Evolutionary conservation across 2,888 invertebrate genomes (phyloP), one percentile per base, ranked within the genome.

Genomic region (Apodemia hepburni): DNA sequence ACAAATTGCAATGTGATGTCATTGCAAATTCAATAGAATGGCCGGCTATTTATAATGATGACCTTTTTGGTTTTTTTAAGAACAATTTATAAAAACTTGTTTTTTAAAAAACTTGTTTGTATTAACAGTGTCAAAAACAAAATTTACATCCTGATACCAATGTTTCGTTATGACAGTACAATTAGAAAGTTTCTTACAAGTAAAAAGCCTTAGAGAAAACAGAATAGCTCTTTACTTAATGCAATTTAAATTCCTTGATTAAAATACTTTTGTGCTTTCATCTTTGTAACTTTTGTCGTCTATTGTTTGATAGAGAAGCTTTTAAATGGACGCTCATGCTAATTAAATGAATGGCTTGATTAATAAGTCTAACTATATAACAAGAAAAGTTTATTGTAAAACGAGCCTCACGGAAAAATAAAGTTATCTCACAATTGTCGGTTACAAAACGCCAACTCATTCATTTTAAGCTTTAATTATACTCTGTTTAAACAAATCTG

Each of bases 401-500:
- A 81, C 78, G 77, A 75, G 73, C 71, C 74, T 71, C 70, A 75
- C 70, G 75, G 79, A 83, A 81, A 85, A 81, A 75, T 72, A 72
- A 78, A 75, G 77, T 76, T 79, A 79, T 74, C 72, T 68, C 69
- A 73, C 67, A 78, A 77, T 81, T 76, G 76, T 73, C 71, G 78
- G 83, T 84, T 84, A 83, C 83, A 87, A 85, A 88, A 80, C 76
- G 80, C 75, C 75, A 75, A 81, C 76, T 83, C 84, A 84, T 85
- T 86, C 84, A 82, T 83, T 84, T 77, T 72, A 69, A 77, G 81
- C 76, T 86, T 89, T 90, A 89, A 91, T 91, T 89, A 87, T 87
- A 81, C 81, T 76, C 82, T 87, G 84, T 87, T 89, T 86, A 89
- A 89, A 89, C 84, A 88, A 84, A 87, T 85, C 82, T 82, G 81